Percentiles rank a stretch among this genome's conserved stretches.
These are phyloP conservation scores for Antrozous pallidus DNA, from an alignment of 2,797 vertebrate species.

Conservation along the genomic window DNA sequence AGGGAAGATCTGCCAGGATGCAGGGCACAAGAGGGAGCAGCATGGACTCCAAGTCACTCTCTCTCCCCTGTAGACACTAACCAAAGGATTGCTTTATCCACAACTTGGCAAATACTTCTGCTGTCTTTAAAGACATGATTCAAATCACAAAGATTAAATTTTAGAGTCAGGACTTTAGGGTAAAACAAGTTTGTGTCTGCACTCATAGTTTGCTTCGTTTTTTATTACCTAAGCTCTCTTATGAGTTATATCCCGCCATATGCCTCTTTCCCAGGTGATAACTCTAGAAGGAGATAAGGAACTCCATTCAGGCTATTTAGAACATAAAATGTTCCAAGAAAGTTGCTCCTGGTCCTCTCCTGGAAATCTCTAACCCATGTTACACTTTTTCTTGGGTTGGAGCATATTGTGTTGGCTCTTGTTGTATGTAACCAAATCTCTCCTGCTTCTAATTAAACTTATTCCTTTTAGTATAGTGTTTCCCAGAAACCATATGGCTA, in stretches of 20 bases:
- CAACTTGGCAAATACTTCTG: background rate
- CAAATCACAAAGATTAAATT: background rate
- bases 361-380: background rate
- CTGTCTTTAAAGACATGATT: background rate
- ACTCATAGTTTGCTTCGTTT: background rate
- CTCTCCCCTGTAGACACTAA: background rate
- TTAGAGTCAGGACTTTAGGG: background rate
- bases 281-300: background rate
- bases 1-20: background rate
- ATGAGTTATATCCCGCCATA: background rate
- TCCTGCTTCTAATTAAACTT: conserved; percentile 54
- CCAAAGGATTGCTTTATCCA: background rate
- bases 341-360: background rate
- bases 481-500: conserved; percentile 56
- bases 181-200: background rate
- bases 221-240: background rate
- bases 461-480: conserved; percentile 54
- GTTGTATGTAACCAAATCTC: conserved; percentile 45
- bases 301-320: background rate
- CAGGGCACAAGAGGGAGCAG: background rate
- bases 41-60: background rate
- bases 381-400: background rate
- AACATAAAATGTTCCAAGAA: background rate
- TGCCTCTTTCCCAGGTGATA: background rate
- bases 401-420: conserved; percentile 19